These are phyloP conservation scores for Amiota mariae DNA, from an alignment of 2,888 invertebrate species.

Conservation along the genomic window DNA sequence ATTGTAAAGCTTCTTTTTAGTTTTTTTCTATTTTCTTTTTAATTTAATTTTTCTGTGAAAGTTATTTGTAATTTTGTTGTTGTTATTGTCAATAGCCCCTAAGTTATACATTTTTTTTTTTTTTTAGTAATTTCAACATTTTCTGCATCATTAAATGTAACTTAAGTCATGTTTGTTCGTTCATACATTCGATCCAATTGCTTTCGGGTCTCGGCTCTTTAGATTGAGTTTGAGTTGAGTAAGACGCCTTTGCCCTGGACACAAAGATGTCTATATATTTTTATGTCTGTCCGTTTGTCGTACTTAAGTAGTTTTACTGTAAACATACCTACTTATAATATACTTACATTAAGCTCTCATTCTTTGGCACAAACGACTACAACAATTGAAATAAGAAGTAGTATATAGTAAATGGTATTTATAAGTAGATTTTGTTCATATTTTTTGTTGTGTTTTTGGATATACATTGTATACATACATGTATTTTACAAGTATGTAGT, in stretches of 20 bases:
- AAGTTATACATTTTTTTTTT: too few relatives aligned
- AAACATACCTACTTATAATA: slow-evolving; percentile 1
- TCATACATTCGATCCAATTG: too few relatives aligned
- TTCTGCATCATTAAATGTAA: slow-evolving; percentile 53
- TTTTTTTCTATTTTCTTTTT: too few relatives aligned
- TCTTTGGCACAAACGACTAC: not conserved
- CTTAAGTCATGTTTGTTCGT: slow-evolving; percentile 34
- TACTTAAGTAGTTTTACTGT: slow-evolving; percentile 22
- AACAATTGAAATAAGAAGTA: too few relatives aligned
- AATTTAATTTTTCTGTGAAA: not conserved
- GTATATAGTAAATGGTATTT: too few relatives aligned
- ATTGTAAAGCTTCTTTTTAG: too few relatives aligned
- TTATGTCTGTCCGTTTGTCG: not conserved
- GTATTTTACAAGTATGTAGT: not conserved
- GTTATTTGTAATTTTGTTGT: not conserved
- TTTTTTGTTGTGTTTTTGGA: not conserved
- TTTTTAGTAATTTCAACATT: slow-evolving; percentile 43
- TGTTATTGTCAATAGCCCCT: not conserved
- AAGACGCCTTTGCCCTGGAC: too few relatives aligned
- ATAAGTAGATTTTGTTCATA: slow-evolving; percentile 2
- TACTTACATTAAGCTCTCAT: slow-evolving; percentile 14
- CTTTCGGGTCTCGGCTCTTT: too few relatives aligned
- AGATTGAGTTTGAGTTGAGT: too few relatives aligned
- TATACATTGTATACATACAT: too few relatives aligned
- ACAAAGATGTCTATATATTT: too few relatives aligned